phyloP scores from a whole-genome alignment of 2,797 vertebrate species.

The Phyllotis vaccarum region DNA sequence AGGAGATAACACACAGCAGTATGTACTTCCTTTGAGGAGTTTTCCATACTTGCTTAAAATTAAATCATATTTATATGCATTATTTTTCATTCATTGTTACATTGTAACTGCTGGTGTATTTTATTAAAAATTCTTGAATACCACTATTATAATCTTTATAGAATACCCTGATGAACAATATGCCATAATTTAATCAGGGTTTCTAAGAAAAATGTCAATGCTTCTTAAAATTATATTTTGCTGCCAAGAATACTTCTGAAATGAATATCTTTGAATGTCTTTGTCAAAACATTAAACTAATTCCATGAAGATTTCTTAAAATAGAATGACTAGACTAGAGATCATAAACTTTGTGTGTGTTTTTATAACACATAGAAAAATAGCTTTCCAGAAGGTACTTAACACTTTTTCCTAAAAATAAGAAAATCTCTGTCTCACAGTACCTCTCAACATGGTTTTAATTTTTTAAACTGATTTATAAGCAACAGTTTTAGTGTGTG shows the following conservation, averaged over 20 bases:
- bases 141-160: not conserved
- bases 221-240: constrained; percentile 44
- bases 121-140: constrained; percentile 53
- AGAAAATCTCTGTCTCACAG: not conserved
- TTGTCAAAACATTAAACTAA: constrained; percentile 53
- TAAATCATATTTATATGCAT: not conserved
- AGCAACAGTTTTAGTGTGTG: constrained; percentile 23
- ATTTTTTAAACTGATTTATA: constrained; percentile 24
- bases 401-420: not conserved
- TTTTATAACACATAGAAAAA: not conserved
- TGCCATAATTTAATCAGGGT: constrained; percentile 11
- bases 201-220: constrained; percentile 46
- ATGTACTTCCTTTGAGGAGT: not conserved
- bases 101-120: not conserved
- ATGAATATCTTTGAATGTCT: constrained; percentile 41
- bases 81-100: not conserved
- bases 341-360: not conserved
- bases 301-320: not conserved
- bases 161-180: not conserved
- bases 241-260: not conserved
- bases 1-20: not conserved
- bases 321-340: constrained; percentile 23
- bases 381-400: constrained; percentile 59
- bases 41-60: constrained; percentile 46
- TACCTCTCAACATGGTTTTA: not conserved